Evolutionary conservation across 2,797 vertebrate genomes (phyloP).

Genomic region (Lindbergichthys nudifrons): DNA sequence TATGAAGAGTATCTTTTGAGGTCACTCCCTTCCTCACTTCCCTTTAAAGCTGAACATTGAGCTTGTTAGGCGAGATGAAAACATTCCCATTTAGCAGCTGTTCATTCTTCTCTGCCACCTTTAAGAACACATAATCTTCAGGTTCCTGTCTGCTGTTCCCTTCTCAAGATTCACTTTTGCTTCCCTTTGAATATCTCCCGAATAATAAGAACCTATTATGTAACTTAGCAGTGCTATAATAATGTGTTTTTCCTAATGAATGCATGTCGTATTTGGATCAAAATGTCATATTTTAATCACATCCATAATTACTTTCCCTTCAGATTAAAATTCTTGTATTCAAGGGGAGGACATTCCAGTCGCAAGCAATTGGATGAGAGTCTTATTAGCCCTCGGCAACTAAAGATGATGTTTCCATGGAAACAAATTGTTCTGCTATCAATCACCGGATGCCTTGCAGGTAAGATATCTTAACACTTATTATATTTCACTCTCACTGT

Average conservation of each 20-base stretch:
- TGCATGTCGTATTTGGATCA: conserved; percentile 74
- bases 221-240: conserved; percentile 60
- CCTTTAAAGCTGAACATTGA: conserved; percentile 63
- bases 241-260: conserved; percentile 61
- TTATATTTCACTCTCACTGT: conserved; percentile 62
- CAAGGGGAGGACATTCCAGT: conserved; percentile 82
- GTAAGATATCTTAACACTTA: conserved; percentile 85
- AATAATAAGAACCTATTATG: conserved; percentile 61
- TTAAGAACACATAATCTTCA: conserved; percentile 42
- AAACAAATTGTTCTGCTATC: conserved; percentile 92
- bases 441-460: conserved; percentile 92
- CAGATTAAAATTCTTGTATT: conserved; percentile 87
- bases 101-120: conserved; percentile 63
- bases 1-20: conserved; percentile 73
- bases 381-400: conserved; percentile 83
- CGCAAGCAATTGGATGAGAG: conserved; percentile 85
- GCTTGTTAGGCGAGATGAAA: conserved; percentile 73
- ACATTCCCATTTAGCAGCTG: conserved; percentile 69
- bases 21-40: conserved; percentile 73
- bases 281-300: conserved; percentile 85
- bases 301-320: conserved; percentile 84
- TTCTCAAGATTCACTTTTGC: conserved; percentile 46
- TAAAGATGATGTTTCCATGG: conserved; percentile 97
- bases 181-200: conserved; percentile 43
- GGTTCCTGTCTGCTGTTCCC: conserved; percentile 30